Evolutionary conservation across 1,140 invertebrate genomes (phyloP).

Genomic region (Schlechtendalia chinensis): DNA sequence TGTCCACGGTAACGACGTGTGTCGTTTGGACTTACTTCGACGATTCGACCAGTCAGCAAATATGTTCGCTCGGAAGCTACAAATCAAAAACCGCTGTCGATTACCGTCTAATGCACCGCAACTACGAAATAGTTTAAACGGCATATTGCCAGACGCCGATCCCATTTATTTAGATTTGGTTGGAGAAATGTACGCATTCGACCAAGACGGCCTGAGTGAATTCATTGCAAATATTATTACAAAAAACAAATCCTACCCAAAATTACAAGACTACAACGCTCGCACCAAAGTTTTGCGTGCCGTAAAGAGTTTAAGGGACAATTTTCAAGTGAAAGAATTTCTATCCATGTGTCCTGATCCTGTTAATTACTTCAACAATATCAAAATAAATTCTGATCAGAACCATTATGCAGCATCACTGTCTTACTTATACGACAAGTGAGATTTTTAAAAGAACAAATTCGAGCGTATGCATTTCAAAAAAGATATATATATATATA

Average conservation of each 20-base stretch:
- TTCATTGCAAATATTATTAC: slow-evolving; percentile 3
- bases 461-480: background rate
- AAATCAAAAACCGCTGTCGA: background rate
- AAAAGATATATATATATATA: background rate
- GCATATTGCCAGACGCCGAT: slow-evolving; percentile 13
- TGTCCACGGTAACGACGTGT: background rate
- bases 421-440: slow-evolving; percentile 11
- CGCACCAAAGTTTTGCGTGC: background rate
- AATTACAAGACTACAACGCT: background rate
- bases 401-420: background rate
- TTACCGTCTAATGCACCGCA: background rate
- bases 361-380: slow-evolving; percentile 12
- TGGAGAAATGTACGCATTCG: background rate
- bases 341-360: slow-evolving; percentile 5
- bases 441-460: background rate
- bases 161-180: slow-evolving; percentile 28
- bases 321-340: background rate
- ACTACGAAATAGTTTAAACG: background rate
- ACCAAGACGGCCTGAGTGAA: background rate
- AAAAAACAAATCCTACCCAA: slow-evolving; percentile 16
- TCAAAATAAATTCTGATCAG: background rate
- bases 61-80: background rate
- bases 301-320: background rate
- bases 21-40: slow-evolving; percentile 1
- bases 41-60: background rate